Evolutionary conservation across 2,113 vertebrate species (phyloP), one percentile per base, ranked within the genome.

Genomic region (Xenus cinereus): DNA sequence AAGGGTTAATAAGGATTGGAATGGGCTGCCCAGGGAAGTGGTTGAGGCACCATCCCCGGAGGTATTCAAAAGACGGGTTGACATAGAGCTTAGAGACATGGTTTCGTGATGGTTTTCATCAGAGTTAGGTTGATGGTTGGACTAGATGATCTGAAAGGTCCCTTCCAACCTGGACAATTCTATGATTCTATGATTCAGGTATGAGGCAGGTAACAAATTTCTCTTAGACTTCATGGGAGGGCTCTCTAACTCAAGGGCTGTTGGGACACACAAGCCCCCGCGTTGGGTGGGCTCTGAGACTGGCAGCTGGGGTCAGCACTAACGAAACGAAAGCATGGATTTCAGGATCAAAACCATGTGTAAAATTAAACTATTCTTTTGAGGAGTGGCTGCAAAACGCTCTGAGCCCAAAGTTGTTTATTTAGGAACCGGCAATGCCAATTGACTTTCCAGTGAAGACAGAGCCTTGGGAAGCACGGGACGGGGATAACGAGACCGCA

Each of bases 281-380:
- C 59, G 74, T 35, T 59, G n/a, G 22, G 45, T 2, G 3, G 24
- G 19, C 13, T 57, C 46, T 4, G 39, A 83, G 35, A 43, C 22
- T 43, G 20, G 3, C 4, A 39, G 20, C 39, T 0, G 0, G 33
- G 10, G 16, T 37, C 35, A 48, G 7, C 32, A 37, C 15, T 32
- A 63, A 46, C 21, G 78, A 62, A 84, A 66, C 0, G 0, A 60
- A 66, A 35, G 37, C 24, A 30, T 2, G 56, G 6, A 51, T 77
- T 81, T 80, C 35, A 35, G 37, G 88, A 69, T 20, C 63, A 81
- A 87, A 74, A 21, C 5, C 8, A 30, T 4, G 20, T 4, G 5
- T 39, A 43, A 43, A 77, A 54, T 45, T 27, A 54, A n/a, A 35
- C 28, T 41, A 3, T 26, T 69, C 16, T 63, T 87, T 66, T 63